Evolutionary conservation across 2,113 vertebrate species (phyloP), one percentile per base, ranked within the genome.

Genomic region (Protobothrops mucrosquamatus): DNA sequence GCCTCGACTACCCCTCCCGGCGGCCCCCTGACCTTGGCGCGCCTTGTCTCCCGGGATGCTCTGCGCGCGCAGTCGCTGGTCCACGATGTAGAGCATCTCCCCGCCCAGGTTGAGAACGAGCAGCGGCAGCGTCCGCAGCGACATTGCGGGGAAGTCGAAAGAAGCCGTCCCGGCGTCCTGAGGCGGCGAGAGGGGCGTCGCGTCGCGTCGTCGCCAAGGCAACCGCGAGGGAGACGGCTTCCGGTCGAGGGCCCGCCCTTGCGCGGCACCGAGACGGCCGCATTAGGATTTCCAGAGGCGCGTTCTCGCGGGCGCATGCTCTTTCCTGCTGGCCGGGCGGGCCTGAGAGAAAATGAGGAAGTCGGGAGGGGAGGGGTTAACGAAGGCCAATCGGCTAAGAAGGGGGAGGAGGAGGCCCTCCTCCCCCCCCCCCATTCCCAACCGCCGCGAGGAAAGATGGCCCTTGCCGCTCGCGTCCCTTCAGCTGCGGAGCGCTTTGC

Each of bases 71-170:
- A 99, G 98, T 43, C 98, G 98, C 95, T 99, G 99, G 96, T 99
- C 98, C 96, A 99, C 96, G 95, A 99, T 99, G 95, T 99, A 99
- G 56, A 99, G 97, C 99, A 99, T 99, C 97, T 99, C 99, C 52
- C 99, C 99, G 8, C 98, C 98, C 85, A 99, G 98, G 94, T 99
- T 99, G 94, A 99, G 98, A 95, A 99, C 99, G 34, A 99, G 98
- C 90, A 99, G 96, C 11, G 99, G 99, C n/a, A 99, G 97, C 12
- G 98, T 98, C 95, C 98, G 97, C 90, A 98, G 95, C 43, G 98
- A 99, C 99, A 99, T 99, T 88, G 55, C 88, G 95, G 86, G 94
- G 8, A 0, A 88, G 97, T 97, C 10, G 51, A 14, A 24, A 4
- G 24, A 15, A 4, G 29, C 43, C 7, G 3, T 20, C 12, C 8